These are phyloP conservation scores for Gallirallus australis DNA, from an alignment of 2,797 vertebrate species.

Conservation along the genomic window DNA sequence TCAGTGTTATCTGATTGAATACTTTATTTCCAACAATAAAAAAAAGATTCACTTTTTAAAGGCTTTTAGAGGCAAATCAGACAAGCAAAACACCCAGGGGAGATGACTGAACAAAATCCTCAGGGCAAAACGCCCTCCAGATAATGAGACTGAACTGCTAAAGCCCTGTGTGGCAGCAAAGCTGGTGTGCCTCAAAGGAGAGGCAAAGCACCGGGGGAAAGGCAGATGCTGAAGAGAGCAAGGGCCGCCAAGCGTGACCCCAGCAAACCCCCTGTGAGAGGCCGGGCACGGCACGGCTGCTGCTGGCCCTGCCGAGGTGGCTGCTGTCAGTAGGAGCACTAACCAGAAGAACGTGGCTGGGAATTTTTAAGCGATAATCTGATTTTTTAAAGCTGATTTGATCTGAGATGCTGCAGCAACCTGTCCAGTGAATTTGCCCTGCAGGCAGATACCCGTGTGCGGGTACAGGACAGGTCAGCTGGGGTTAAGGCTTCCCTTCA, in stretches of 20 bases:
- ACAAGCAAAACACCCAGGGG: neutral
- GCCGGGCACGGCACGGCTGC: neutral
- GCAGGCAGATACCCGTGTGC: neutral
- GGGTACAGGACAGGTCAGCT: accelerated
- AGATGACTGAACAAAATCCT: neutral
- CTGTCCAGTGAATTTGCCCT: neutral
- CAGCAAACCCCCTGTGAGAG: neutral
- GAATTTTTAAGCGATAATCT: neutral
- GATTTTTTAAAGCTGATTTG: constrained; percentile 23
- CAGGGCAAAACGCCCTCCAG: neutral
- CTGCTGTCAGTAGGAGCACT: neutral
- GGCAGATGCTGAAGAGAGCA: neutral
- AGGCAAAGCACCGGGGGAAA: neutral
- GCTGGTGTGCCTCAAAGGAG: neutral
- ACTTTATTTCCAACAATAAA: neutral
- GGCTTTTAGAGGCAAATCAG: neutral
- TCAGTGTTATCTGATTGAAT: neutral
- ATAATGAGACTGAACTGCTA: accelerated
- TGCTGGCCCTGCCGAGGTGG: neutral
- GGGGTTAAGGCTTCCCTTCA: neutral
- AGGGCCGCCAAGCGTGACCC: neutral
- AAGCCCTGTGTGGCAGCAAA: neutral
- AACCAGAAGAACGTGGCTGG: neutral
- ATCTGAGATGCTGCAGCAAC: neutral
- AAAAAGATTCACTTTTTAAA: neutral